Evolutionary conservation across 2,113 vertebrate genomes (phyloP).

Genomic region (Anoplopoma fimbria): DNA sequence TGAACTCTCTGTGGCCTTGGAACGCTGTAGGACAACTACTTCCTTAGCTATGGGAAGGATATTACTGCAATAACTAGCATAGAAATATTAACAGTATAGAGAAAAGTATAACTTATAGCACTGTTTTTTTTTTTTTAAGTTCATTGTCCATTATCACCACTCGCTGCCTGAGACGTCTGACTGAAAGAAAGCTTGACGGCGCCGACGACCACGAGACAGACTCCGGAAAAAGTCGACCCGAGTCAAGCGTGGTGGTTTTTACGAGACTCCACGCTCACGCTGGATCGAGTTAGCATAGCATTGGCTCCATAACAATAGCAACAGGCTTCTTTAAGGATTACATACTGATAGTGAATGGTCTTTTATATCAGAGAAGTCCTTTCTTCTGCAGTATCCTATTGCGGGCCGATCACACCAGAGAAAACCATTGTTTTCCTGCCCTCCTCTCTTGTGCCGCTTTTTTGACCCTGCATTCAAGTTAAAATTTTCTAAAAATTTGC

Average conservation of each 20-base stretch:
- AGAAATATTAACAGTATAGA: conserved; percentile 84
- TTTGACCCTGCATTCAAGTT: too few relatives aligned
- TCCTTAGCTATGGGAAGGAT: conserved; percentile 83
- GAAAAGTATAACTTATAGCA: conserved; percentile 86
- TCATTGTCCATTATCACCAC: conserved; percentile 83
- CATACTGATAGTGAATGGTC: neutral
- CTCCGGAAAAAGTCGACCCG: neutral
- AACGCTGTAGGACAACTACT: conserved; percentile 81
- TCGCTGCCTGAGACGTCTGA: conserved; percentile 83
- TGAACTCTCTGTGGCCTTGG: conserved; percentile 80
- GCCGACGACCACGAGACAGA: conserved; percentile 44
- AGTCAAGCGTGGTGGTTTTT: neutral
- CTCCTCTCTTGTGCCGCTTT: too few relatives aligned
- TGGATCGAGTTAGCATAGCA: conserved; percentile 12
- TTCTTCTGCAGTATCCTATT: too few relatives aligned
- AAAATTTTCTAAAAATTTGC: too few relatives aligned
- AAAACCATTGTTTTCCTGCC: too few relatives aligned
- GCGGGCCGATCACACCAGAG: too few relatives aligned
- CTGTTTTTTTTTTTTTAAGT: conserved; percentile 77
- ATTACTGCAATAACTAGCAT: conserved; percentile 81
- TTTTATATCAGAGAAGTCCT: neutral
- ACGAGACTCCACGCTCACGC: neutral
- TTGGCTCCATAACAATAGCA: conserved; percentile 5
- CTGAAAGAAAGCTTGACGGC: conserved; percentile 79
- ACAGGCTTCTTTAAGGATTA: neutral